Evolutionary conservation across 2,888 invertebrate species (phyloP).

Genomic region (Hemicrepidius hirtus): DNA sequence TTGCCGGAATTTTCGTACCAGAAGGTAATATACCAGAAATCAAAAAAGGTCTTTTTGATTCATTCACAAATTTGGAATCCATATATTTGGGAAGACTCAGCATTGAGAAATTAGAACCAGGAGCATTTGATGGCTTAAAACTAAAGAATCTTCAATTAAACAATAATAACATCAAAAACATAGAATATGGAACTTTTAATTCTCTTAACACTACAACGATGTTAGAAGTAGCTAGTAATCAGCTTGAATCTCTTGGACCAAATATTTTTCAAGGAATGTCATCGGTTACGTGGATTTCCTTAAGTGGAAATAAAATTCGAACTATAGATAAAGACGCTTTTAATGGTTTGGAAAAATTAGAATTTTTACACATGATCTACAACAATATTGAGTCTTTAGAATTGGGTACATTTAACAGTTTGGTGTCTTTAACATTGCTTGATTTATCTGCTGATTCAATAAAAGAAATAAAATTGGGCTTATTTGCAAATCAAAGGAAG

Average conservation of each 20-base stretch:
- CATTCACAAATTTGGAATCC: not conserved
- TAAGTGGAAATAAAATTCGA: conserved; percentile 17
- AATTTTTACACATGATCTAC: not conserved
- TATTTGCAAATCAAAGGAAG: conserved; percentile 4
- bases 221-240: conserved; percentile 23
- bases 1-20: conserved; percentile 14
- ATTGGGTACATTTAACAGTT: conserved; percentile 15
- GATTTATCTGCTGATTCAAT: conserved; percentile 16
- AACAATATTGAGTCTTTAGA: conserved; percentile 14
- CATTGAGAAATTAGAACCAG: conserved; percentile 13
- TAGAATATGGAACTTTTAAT: conserved; percentile 24
- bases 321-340: conserved; percentile 13
- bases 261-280: conserved; percentile 25
- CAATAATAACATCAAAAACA: not conserved
- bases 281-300: not conserved
- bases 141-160: conserved; percentile 15
- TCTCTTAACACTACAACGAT: not conserved
- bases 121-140: conserved; percentile 1
- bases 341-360: conserved; percentile 1
- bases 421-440: conserved; percentile 4
- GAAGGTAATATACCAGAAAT: conserved; percentile 2
- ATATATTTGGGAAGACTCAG: not conserved
- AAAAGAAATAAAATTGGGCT: conserved; percentile 1
- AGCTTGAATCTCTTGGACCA: not conserved
- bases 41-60: not conserved